phyloP scores from a whole-genome alignment of 2,888 invertebrate genomes.

The Copidosoma aretas region DNA sequence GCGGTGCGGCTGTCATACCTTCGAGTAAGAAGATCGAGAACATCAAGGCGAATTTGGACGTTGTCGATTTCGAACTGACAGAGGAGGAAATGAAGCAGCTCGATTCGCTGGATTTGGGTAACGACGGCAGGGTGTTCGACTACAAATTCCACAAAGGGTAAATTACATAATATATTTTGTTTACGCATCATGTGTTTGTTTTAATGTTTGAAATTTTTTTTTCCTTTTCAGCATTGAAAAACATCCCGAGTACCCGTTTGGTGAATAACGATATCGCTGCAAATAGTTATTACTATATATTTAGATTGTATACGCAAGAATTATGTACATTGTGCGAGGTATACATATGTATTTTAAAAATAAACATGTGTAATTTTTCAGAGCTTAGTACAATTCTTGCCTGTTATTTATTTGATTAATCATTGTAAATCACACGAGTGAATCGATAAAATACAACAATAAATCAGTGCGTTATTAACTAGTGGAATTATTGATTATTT shows the following conservation, averaged over 20 bases:
- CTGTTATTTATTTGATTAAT: no score
- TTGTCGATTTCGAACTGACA: constrained; percentile 71
- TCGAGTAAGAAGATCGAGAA: constrained; percentile 76
- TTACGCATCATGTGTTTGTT: not conserved
- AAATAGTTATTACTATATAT: no score
- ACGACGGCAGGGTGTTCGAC: constrained; percentile 72
- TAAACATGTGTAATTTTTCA: no score
- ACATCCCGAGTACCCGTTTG: constrained; percentile 29
- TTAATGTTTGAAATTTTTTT: not conserved
- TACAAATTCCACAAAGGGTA: constrained; percentile 64
- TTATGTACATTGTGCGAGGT: no score
- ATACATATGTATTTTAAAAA: no score
- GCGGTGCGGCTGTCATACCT: constrained; percentile 75
- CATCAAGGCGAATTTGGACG: constrained; percentile 73
- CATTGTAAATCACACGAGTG: no score
- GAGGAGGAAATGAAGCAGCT: constrained; percentile 67
- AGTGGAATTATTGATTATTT: no score
- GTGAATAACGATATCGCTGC: not conserved
- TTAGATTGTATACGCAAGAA: no score
- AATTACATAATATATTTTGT: not conserved
- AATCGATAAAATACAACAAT: no score
- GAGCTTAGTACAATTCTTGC: no score
- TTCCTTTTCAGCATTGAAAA: constrained; percentile 27
- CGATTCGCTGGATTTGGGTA: constrained; percentile 68
- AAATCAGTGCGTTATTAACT: no score